These are phyloP conservation scores for Anomalospiza imberbis DNA, from an alignment of 2,797 vertebrate species.

Conservation along the genomic window DNA sequence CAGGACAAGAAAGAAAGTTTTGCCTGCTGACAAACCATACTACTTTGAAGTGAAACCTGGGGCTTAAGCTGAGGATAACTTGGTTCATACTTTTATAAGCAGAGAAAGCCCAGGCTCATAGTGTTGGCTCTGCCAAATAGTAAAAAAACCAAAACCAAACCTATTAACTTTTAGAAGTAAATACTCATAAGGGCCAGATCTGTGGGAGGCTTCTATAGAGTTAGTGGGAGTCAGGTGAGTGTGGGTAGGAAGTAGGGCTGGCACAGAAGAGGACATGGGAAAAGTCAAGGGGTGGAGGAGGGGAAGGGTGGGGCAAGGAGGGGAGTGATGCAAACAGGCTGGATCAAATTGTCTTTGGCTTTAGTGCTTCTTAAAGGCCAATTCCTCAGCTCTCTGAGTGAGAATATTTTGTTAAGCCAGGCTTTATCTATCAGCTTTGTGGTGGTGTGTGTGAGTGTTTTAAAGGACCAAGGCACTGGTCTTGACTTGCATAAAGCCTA, in stretches of 20 bases:
- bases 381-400: neutral
- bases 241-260: neutral
- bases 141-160: neutral
- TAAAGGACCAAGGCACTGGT: neutral
- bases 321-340: too few species aligned
- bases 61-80: neutral
- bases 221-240: neutral
- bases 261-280: neutral
- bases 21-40: neutral
- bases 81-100: neutral
- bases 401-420: neutral
- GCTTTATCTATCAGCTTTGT: neutral
- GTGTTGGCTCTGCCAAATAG: neutral
- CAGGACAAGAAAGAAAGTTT: neutral
- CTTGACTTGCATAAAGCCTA: neutral
- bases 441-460: neutral
- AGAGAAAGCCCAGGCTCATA: neutral
- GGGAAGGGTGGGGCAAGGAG: too few species aligned
- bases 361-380: neutral
- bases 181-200: neutral
- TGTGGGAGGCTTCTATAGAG: accelerated
- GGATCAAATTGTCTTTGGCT: neutral
- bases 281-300: neutral
- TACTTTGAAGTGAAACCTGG: neutral
- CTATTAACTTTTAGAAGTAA: neutral